Evolutionary conservation across 1,140 invertebrate genomes (phyloP), one percentile per base, ranked within the genome.

Genomic region (Holcopasites calliopsidis): DNA sequence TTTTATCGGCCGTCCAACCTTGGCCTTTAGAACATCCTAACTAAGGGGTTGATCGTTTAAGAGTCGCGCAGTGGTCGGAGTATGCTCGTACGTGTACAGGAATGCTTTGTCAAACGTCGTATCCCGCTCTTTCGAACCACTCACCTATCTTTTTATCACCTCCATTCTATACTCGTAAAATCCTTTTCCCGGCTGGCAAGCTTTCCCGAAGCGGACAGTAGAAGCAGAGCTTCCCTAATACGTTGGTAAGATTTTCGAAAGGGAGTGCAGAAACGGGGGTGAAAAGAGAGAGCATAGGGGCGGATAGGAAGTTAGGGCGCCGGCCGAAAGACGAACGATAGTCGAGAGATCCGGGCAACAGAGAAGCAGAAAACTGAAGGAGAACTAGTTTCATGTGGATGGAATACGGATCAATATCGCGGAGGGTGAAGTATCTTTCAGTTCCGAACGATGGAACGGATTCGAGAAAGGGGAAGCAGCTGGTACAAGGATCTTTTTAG

Each of bases 401-500:
- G 66, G 60, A 75, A 79, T 47, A 57, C 68, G 79, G 79, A 82
- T 79, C 77, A 79, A 82, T 82, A 79, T 76, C 65, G 64, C 21
- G 3, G 66, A 68, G 21, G 76, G 35, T 58, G 44, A 69, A 74
- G 55, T 61, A 74, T 78, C 69, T 49, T 74, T 69, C 62, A 55
- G 60, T 78, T 72, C 10, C 2, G 28, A 1, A 40, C 58, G 75
- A 54, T 55, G 1, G 40, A 47, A 64, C 38, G 7, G 65, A 49
- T 57, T 38, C 35, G 60, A 31, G 49, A 4, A 28, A 8, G 6
- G 28, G 35, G 16, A 61, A 42, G 23, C 21, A 21, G 5, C 8
- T 4, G 10, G 3, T 16, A 42, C 10, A 11, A 18, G 21, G 2
- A 35, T 1, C 44, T 31, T 31, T 11, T 42, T 11, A 23, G 18